Conservation (phyloP, 2,113 vertebrate genomes). For the Osmerus eperlanus region DNA sequence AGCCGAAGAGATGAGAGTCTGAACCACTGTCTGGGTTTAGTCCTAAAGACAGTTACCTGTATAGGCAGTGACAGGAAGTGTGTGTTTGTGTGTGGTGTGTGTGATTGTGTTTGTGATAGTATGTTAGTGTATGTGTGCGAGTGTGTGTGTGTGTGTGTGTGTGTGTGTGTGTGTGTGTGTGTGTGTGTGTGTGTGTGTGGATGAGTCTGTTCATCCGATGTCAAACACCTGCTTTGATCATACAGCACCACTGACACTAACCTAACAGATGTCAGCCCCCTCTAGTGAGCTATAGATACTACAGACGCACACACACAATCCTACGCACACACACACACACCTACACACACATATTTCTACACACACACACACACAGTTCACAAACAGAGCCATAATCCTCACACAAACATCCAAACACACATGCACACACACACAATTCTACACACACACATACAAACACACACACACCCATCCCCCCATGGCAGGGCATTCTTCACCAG, state of each 20-base stretch:
- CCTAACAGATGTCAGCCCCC: background rate
- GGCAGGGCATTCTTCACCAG: background rate
- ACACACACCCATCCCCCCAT: background rate
- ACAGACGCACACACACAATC: background rate
- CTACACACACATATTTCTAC: too few relatives aligned
- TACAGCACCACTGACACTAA: background rate
- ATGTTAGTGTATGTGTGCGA: too few relatives aligned
- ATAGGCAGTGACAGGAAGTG: background rate
- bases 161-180: conserved; percentile 5
- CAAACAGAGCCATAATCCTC: background rate
- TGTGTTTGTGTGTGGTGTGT: too few relatives aligned
- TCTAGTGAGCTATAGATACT: background rate
- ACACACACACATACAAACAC: background rate
- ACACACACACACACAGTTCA: background rate
- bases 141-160: too few relatives aligned
- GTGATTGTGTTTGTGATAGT: too few relatives aligned
- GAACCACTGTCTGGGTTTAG: too few relatives aligned
- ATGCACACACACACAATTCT: too few relatives aligned
- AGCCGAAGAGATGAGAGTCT: too few relatives aligned
- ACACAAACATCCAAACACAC: too few relatives aligned
- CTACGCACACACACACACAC: too few relatives aligned
- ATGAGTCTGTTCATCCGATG: conserved; percentile 3
- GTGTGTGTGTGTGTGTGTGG: conserved; percentile 6
- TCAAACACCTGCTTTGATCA: background rate
- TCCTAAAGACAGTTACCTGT: too few relatives aligned